Base-by-base conservation (phyloP, 2,888 invertebrate species). In the Diplazon laetatorius region DNA sequence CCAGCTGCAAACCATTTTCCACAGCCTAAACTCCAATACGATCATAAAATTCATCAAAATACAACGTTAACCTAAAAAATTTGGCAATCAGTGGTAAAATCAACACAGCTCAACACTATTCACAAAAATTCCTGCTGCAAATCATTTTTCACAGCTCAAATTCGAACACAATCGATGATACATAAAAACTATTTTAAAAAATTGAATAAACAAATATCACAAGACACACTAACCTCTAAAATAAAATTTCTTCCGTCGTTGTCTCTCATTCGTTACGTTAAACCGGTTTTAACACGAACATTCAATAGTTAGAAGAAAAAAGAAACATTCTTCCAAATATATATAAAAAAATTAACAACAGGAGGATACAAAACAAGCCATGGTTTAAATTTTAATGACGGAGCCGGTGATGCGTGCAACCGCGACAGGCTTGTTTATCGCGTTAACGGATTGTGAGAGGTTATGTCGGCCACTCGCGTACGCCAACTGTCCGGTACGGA, bases 171-270 rank as follows among this genome's bases (percentile, higher is more conserved):
- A 30, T 30, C 30, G 6, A 30, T 30, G 6, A 5, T 6, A 30
- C 6, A 5, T 30, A 6, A 30, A 5, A 30, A 30, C 6, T 6
- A 6, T 2, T 30, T 30, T 2, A 30, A 30, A 30, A 2, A 30
- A 6, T 5, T 30, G 6, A 6, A 30, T n/a, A 59, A 50, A 39
- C 48, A 59, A 69, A 62, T 25, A 48, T 12, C 25, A 35, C 14
- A 46, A 30, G 8, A 60, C n/a, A 63, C 30, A 63, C 68, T 77
- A 77, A 77, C 77, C 77, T 73, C 37, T 8, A 73, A 72, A 39
- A n/a, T 44, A 22, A 55, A 72, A 55, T 30, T 25, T 55, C n/a
- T 52, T 35, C 22, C 22, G 42, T 39, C 46, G 12, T 39, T 18
- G 66, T 46, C 12, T 22, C 42, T n/a, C 35, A 50, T 50, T 55